Conservation (phyloP, 2,888 invertebrate species). For the Meandrusa payeni region DNA sequence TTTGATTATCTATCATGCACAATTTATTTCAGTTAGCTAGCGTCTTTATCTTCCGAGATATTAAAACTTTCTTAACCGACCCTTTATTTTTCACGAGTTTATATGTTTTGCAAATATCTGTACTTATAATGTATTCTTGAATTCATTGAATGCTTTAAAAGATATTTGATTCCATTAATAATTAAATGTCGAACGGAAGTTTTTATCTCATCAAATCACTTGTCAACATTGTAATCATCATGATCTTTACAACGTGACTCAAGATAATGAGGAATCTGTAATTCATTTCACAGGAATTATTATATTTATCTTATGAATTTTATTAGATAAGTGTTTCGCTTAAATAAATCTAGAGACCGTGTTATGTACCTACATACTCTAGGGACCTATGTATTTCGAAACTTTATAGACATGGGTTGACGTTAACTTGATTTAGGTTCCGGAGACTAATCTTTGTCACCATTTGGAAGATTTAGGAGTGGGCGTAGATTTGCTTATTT, state of each 20-base stretch:
- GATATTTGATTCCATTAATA: no score
- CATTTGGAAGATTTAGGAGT: background rate
- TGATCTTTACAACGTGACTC: conserved; percentile 3
- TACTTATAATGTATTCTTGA: no score
- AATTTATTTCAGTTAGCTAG: no score
- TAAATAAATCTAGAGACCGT: background rate
- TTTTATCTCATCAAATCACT: conserved; percentile 9
- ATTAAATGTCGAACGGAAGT: no score
- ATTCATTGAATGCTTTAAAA: no score
- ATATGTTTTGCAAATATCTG: no score
- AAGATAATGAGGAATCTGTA: conserved; percentile 16
- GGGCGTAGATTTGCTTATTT: no score
- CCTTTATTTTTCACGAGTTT: no score
- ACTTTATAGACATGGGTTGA: conserved; percentile 19
- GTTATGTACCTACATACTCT: background rate
- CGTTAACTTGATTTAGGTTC: conserved; percentile 13
- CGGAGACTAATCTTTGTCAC: conserved; percentile 1
- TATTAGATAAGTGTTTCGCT: background rate
- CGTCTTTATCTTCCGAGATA: no score
- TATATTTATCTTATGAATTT: conserved; percentile 3
- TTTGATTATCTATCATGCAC: no score
- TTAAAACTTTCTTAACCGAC: no score
- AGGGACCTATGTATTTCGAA: conserved; percentile 9
- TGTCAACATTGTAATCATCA: conserved; percentile 10
- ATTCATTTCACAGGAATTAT: conserved; percentile 5